Evolutionary conservation across 2,888 invertebrate species (phyloP), one percentile per base, ranked within the genome.

Genomic region (Syrphus vitripennis): DNA sequence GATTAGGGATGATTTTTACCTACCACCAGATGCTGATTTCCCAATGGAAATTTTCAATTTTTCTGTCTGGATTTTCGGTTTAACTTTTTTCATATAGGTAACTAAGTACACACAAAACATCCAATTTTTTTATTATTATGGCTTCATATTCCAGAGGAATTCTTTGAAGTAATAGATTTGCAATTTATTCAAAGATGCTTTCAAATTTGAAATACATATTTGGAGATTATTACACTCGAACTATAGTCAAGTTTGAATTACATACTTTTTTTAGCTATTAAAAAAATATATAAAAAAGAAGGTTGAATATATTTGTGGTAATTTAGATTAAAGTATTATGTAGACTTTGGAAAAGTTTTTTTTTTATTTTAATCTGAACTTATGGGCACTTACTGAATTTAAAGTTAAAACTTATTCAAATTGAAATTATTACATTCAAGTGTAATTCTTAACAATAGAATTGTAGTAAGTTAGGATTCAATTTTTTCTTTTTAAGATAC

Each of bases 101-200:
- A n/a, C n/a, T 29, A n/a, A 16, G 34, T 26, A 50, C 9, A 24
- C 42, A 61, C 48, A n/a, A n/a, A n/a, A n/a, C n/a, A 77, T 40
- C 24, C 50, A 61, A 70, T 53, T 71, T 16, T 16, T 34, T 34
- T 12, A n/a, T n/a, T n/a, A n/a, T 34, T 14, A 12, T 42, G 31
- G 10, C 34, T 57, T 45, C 0, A n/a, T n/a, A n/a, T n/a, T n/a
- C n/a, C n/a, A 37, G 34, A 31, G 6, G 4, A 29, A 5, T 10
- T 63, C 29, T 50, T 19, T 29, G 16, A n/a, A 14, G 31, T 4
- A 10, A 31, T 2, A 42, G 69, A 75, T 70, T n/a, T n/a, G n/a
- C n/a, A n/a, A n/a, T n/a, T 77, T 55, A 45, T 59, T 69, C 67
- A 76, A 82, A 82, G 71, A 48, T 50, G 59, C 71, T 76, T 76